Evolutionary conservation across 1,140 invertebrate species (phyloP).

Genomic region (Drosophila cardini): DNA sequence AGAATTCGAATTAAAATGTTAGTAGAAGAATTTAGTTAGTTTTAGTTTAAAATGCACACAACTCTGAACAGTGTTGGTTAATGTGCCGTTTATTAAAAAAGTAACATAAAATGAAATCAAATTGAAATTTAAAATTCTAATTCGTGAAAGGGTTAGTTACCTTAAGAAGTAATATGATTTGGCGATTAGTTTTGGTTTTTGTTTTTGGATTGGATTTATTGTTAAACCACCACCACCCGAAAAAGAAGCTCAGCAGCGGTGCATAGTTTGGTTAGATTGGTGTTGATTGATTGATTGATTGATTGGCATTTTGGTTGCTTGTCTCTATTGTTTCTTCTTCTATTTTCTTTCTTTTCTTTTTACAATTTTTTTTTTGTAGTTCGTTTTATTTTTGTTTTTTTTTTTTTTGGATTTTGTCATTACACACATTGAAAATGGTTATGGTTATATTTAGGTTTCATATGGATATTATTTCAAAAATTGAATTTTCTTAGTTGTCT

Average conservation of each 20-base stretch:
- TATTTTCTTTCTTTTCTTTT: not conserved
- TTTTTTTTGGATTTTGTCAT: constrained; percentile 15
- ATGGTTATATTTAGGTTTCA: constrained; percentile 20
- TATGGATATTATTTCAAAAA: constrained; percentile 36
- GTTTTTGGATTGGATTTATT: constrained; percentile 45
- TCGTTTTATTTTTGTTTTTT: constrained; percentile 14
- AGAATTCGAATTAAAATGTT: constrained; percentile 10
- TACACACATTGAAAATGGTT: constrained; percentile 34
- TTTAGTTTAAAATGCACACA: not conserved
- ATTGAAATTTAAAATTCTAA: constrained; percentile 27
- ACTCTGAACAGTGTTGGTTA: constrained; percentile 29
- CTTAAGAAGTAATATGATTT: constrained; percentile 75
- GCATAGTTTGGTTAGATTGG: constrained; percentile 9
- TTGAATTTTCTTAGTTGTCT: constrained; percentile 35
- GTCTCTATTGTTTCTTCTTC: constrained; percentile 14
- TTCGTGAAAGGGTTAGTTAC: constrained; percentile 65
- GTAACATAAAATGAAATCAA: constrained; percentile 1
- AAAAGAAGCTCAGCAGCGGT: constrained; percentile 28
- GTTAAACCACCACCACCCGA: constrained; percentile 31
- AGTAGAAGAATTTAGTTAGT: constrained; percentile 35
- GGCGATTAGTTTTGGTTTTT: constrained; percentile 68
- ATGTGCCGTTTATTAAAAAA: not conserved
- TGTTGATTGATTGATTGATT: constrained; percentile 28
- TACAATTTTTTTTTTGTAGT: constrained; percentile 3
- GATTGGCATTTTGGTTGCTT: constrained; percentile 32